Evolutionary conservation across 2,797 vertebrate genomes (phyloP).

Genomic region (Acropternis orthonyx): DNA sequence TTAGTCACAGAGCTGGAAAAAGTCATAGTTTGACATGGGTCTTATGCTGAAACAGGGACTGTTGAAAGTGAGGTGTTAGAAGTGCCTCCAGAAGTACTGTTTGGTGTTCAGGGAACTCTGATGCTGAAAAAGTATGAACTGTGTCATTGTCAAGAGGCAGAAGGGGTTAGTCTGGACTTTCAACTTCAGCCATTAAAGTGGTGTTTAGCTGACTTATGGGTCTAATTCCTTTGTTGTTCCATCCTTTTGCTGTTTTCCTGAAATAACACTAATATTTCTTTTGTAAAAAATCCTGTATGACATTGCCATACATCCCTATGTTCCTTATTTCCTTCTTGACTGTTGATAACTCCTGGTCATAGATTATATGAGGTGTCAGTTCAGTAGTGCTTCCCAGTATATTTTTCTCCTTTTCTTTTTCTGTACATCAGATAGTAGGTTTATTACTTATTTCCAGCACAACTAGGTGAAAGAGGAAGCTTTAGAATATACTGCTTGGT

Average conservation of each 20-base stretch:
- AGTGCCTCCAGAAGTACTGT: background rate
- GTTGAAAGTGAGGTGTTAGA: background rate
- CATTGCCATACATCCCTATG: background rate
- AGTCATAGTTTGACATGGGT: background rate
- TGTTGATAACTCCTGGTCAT: background rate
- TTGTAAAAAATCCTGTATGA: background rate
- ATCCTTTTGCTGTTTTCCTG: background rate
- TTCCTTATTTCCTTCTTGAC: background rate
- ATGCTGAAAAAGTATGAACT: background rate
- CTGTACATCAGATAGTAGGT: background rate
- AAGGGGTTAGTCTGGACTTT: background rate
- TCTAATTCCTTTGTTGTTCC: background rate
- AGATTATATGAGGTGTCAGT: background rate
- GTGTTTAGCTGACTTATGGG: background rate
- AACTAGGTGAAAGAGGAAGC: background rate
- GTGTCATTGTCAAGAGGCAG: background rate
- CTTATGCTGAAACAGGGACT: fast-evolving
- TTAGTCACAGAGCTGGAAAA: background rate
- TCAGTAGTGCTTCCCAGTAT: background rate
- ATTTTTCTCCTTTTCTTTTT: background rate
- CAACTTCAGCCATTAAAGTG: background rate
- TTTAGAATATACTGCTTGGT: background rate
- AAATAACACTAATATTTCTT: background rate
- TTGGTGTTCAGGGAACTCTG: background rate
- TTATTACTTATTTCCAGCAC: background rate